Evolutionary conservation across 1,140 invertebrate species (phyloP).

Genomic region (Centruroides sculpturatus): DNA sequence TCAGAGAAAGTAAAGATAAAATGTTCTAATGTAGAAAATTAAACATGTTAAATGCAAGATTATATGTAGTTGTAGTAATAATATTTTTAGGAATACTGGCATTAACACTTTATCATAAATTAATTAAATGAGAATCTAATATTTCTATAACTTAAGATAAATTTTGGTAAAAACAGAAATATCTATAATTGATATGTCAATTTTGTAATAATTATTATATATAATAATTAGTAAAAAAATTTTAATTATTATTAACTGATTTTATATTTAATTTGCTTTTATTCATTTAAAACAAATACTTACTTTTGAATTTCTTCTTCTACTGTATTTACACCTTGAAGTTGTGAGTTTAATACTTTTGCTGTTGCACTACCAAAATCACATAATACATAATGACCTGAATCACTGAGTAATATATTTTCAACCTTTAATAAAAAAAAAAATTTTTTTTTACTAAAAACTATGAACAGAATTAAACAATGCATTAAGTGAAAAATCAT

Average conservation of each 20-base stretch:
- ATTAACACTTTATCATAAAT: no score
- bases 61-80: no score
- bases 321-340: constrained; percentile 52
- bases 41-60: no score
- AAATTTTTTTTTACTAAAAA: no score
- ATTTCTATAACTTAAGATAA: no score
- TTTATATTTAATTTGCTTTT: not conserved
- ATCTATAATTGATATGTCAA: not conserved
- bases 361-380: constrained; percentile 67
- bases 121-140: no score
- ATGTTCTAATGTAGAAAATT: no score
- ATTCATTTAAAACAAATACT: constrained; percentile 7
- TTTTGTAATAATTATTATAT: not conserved
- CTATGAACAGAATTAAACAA: no score
- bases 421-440: constrained; percentile 46
- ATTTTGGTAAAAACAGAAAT: not conserved
- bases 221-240: not conserved
- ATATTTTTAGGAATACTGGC: no score
- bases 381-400: constrained; percentile 65
- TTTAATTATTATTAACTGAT: no score
- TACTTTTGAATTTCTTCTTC: constrained; percentile 83
- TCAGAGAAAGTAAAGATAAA: no score
- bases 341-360: constrained; percentile 41
- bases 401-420: constrained; percentile 68
- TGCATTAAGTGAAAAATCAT: no score